phyloP scores from a whole-genome alignment of 2,113 vertebrate genomes.

The Ginglymostoma cirratum region DNA sequence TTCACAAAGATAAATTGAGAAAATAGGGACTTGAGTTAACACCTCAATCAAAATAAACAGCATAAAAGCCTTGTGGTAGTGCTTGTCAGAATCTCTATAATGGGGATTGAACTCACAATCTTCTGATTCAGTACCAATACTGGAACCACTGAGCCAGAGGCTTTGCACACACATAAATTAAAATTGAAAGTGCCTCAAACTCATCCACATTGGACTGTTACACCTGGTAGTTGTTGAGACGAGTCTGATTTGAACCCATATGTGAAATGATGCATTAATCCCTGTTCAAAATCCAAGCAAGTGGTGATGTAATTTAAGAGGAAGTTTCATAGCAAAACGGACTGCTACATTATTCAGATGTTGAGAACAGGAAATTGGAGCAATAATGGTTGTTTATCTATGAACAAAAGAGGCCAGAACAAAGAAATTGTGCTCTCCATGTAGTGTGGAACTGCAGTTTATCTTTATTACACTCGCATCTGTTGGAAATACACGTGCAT shows the following conservation, averaged over 20 bases:
- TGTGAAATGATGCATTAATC: neutral
- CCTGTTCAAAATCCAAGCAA: neutral
- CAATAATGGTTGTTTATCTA: neutral
- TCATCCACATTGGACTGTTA: neutral
- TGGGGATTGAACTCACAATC: neutral
- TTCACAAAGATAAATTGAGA: neutral
- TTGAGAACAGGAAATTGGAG: neutral
- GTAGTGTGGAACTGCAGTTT: neutral
- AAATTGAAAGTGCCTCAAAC: neutral
- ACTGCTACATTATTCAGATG: slow-evolving; percentile 21
- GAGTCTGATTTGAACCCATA: neutral
- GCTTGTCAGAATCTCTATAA: neutral
- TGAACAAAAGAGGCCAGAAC: neutral
- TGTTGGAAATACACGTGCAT: neutral
- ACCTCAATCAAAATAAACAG: neutral
- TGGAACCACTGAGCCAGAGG: neutral
- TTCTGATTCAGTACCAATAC: neutral
- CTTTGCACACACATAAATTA: neutral
- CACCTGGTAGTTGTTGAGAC: neutral
- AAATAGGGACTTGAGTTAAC: neutral
- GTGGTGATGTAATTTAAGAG: neutral
- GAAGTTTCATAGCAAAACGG: neutral
- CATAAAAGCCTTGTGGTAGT: neutral
- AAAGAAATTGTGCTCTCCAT: neutral
- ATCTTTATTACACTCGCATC: neutral